Evolutionary conservation across 2,888 invertebrate species (phyloP), one percentile per base, ranked within the genome.

Genomic region (Ferrisia virgata): DNA sequence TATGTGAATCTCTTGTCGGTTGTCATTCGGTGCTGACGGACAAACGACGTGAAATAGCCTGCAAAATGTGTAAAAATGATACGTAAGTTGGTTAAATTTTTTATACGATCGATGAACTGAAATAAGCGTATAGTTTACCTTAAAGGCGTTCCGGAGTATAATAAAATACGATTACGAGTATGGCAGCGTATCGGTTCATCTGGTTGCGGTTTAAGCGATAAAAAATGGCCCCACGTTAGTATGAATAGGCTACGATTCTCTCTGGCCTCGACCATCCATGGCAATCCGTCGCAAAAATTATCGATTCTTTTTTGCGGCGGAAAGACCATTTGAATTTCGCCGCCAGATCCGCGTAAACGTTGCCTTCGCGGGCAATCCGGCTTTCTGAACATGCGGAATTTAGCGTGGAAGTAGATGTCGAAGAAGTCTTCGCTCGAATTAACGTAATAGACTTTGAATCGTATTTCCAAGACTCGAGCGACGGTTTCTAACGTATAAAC

Each of bases 381-480:
- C 36, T 84, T 84, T 6, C 91, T 90, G 31, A 93, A 90, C 84
- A 93, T 90, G 87, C 94, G 93, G 87, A 93, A 82, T 85, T 86
- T 79, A 85, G 94, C 95, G 87, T 92, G 93, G 89, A 95, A 95
- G 89, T 93, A 93, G 82, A 96, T 91, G 87, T 94, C 93, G 39
- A 94, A 92, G 88, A 94, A 95, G 89, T 96, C 95, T 89, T 96
- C 95, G 80, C 92, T 92, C 82, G 95, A 92, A 87, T 92, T 91
- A 90, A 96, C 92, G 84, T 92, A 90, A 85, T 92, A 92, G 85
- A 95, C 92, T 87, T 92, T 91, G 88, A 95, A 94, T 86, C 92
- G 93, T 85, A 96, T 89, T 89, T 95, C 95, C 87, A 96, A 90
- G 72, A 93, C 92, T 90, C 11, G 93, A 93, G 85, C 92, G 72